phyloP scores from a whole-genome alignment of 2,113 vertebrate species.

The Fulica atra region DNA sequence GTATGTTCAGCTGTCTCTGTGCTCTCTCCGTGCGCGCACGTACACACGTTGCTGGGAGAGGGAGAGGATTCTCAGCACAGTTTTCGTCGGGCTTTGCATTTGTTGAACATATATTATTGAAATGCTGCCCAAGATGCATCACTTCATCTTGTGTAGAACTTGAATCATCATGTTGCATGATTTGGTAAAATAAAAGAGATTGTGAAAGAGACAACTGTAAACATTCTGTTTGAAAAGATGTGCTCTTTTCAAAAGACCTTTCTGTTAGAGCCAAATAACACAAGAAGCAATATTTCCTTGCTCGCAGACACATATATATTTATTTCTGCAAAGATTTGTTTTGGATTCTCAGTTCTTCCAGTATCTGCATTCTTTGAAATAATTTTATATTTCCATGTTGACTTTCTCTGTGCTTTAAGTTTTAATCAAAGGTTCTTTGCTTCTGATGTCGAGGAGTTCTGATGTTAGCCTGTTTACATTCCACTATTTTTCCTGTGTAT shows the following conservation, averaged over 20 bases:
- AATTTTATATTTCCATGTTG: constrained; percentile 44
- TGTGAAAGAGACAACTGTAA: constrained; percentile 58
- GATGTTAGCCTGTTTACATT: constrained; percentile 54
- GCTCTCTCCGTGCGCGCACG: neutral
- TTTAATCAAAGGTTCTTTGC: constrained; percentile 54
- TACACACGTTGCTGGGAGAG: neutral
- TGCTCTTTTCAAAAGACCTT: constrained; percentile 52
- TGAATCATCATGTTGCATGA: constrained; percentile 41
- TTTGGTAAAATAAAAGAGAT: constrained; percentile 55
- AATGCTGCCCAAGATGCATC: constrained; percentile 30
- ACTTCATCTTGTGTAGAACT: constrained; percentile 11
- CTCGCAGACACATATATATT: neutral
- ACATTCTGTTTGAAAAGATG: constrained; percentile 57
- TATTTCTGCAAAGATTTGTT: constrained; percentile 51
- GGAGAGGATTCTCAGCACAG: neutral
- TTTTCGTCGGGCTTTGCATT: neutral
- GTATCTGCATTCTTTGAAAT: constrained; percentile 29
- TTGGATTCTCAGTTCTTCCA: constrained; percentile 6
- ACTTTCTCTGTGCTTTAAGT: constrained; percentile 40
- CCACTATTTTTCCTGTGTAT: constrained; percentile 22
- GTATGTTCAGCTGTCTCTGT: constrained; percentile 29
- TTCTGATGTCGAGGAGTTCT: constrained; percentile 43
- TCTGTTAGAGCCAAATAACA: constrained; percentile 48
- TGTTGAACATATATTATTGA: constrained; percentile 39
- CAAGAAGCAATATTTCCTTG: neutral